Evolutionary conservation across 2,797 vertebrate species (phyloP).

Genomic region (Apogon talboti): DNA sequence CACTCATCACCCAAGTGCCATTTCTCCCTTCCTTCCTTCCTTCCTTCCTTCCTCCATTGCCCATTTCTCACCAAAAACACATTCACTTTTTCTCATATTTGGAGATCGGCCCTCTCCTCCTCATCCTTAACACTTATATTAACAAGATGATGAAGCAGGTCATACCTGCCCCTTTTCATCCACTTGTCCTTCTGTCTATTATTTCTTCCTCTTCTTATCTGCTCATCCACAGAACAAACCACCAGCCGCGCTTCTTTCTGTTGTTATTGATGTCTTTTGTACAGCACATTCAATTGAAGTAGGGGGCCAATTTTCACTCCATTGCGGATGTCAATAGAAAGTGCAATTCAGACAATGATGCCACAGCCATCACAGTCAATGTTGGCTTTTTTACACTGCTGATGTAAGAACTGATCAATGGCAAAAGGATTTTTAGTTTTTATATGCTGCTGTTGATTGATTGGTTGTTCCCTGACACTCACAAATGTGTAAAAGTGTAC

Average conservation of each 20-base stretch:
- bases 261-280: conserved; percentile 56
- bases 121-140: conserved; percentile 48
- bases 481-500: not conserved
- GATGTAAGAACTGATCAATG: conserved; percentile 20
- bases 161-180: conserved; percentile 17
- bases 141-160: conserved; percentile 42
- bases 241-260: conserved; percentile 20
- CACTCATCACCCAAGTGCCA: conserved; percentile 59
- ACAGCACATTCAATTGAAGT: conserved; percentile 20
- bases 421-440: conserved; percentile 45
- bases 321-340: conserved; percentile 49
- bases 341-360: conserved; percentile 36
- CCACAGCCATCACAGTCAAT: conserved; percentile 27
- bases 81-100: conserved; percentile 46
- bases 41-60: conserved; percentile 22
- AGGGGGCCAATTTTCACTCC: conserved; percentile 60
- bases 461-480: conserved; percentile 26
- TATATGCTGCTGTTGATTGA: conserved; percentile 46
- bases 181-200: conserved; percentile 43
- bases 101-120: conserved; percentile 11
- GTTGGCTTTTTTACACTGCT: conserved; percentile 4
- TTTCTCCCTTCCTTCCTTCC: conserved; percentile 59
- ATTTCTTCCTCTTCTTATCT: conserved; percentile 30
- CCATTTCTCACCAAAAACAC: conserved; percentile 42
- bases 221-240: conserved; percentile 32